These are phyloP conservation scores for Drosophila nigritarsus DNA, from an alignment of 2,888 invertebrate genomes.

Conservation along the genomic window DNA sequence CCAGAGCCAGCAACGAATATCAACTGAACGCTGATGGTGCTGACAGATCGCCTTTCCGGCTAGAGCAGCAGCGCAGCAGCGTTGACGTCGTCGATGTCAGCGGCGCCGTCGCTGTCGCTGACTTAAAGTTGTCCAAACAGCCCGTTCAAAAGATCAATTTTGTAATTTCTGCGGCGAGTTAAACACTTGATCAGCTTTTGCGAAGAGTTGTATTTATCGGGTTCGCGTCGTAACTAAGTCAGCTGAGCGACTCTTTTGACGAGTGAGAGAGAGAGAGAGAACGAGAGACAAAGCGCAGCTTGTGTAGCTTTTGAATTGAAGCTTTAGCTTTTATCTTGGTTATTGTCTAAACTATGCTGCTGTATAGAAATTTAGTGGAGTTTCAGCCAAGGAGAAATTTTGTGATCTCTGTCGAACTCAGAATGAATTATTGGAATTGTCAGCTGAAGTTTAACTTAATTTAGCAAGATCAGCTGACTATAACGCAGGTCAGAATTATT, in stretches of 20 bases:
- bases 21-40: constrained; percentile 50
- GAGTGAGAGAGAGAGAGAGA: not conserved
- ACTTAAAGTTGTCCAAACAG: constrained; percentile 65
- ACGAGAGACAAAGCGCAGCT: not conserved
- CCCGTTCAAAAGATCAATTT: constrained; percentile 60
- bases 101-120: constrained; percentile 18
- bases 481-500: not conserved
- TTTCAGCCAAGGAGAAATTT: not conserved
- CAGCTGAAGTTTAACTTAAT: not conserved
- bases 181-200: constrained; percentile 23
- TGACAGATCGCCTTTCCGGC: constrained; percentile 64
- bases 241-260: constrained; percentile 14
- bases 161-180: constrained; percentile 44
- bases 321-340: not conserved
- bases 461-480: not conserved
- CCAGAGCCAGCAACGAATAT: constrained; percentile 62
- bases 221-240: constrained; percentile 32
- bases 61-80: constrained; percentile 42
- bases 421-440: not conserved
- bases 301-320: constrained; percentile 1
- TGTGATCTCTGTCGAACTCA: not conserved
- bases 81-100: constrained; percentile 3
- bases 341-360: constrained; percentile 11
- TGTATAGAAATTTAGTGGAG: not conserved
- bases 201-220: constrained; percentile 14